A percentile compares a stretch with the other conserved stretches of the same genome.
Evolutionary conservation across 2,888 invertebrate genomes (phyloP).

Genomic region (Caenorhabditis drosophilae): DNA sequence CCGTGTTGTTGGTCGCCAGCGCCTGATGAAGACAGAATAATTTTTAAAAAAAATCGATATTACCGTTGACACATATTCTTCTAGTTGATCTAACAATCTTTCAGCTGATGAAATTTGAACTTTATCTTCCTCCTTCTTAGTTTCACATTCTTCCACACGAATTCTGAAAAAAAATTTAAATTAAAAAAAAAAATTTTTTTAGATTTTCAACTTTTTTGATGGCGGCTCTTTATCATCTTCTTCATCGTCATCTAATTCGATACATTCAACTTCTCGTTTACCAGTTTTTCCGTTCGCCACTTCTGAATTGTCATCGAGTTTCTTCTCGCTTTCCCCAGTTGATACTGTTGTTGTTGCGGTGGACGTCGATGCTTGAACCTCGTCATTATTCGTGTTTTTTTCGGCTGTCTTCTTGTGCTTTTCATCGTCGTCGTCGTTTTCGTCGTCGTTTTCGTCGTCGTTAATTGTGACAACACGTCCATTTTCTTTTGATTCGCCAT

Average conservation of each 20-base stretch:
- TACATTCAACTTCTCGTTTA: conserved; percentile 44
- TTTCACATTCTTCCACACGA: conserved; percentile 2
- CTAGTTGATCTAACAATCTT: conserved; percentile 55
- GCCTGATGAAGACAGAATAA: conserved; percentile 19
- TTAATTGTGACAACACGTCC: neutral
- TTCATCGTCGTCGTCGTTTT: conserved; percentile 9
- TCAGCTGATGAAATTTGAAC: conserved; percentile 50
- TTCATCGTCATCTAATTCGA: conserved; percentile 53
- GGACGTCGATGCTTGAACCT: too few species aligned
- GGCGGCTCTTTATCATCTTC: conserved; percentile 6
- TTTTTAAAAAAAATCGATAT: neutral
- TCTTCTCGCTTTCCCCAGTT: neutral
- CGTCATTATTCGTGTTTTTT: neutral
- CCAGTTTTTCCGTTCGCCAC: conserved; percentile 8
- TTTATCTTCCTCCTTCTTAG: conserved; percentile 36
- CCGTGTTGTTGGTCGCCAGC: conserved; percentile 40
- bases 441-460: conserved; percentile 20
- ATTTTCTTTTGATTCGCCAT: conserved; percentile 11
- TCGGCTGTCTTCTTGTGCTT: neutral
- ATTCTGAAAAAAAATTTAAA: conserved; percentile 4
- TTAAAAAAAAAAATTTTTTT: neutral
- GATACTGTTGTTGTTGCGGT: too few species aligned
- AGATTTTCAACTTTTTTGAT: conserved; percentile 18
- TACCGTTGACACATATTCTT: conserved; percentile 46
- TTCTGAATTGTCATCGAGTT: neutral